phyloP scores from a whole-genome alignment of 2,113 vertebrate genomes.

The Rhagologus leucostigma region DNA sequence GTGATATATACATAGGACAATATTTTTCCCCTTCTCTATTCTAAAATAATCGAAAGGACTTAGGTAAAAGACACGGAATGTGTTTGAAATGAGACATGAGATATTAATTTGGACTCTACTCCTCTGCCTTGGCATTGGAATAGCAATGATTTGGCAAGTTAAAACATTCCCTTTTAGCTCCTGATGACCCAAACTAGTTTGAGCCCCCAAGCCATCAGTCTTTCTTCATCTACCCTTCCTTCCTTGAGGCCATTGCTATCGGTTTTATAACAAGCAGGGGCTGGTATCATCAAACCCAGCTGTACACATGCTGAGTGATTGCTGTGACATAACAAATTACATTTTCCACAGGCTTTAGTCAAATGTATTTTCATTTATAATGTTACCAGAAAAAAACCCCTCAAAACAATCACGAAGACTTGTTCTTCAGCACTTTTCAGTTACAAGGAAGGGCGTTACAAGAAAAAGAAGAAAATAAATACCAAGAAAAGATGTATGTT shows the following conservation, averaged over 20 bases:
- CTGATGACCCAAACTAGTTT: not conserved
- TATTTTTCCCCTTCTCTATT: not conserved
- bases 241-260: not conserved
- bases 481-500: not conserved
- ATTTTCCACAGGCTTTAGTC: conserved; percentile 16
- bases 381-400: not conserved
- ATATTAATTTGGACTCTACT: not conserved
- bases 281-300: not conserved
- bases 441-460: not conserved
- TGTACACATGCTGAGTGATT: not conserved
- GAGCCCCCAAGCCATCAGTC: not conserved
- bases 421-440: not conserved
- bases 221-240: not conserved
- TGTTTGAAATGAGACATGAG: not conserved
- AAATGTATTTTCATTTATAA: conserved; percentile 26
- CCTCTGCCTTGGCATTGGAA: not conserved
- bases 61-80: not conserved
- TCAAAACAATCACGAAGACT: not conserved
- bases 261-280: not conserved
- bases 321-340: conserved; percentile 11
- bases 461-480: not conserved
- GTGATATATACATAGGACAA: not conserved
- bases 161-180: not conserved
- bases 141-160: not conserved
- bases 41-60: not conserved